phyloP scores from a whole-genome alignment of 2,113 vertebrate genomes.

The Psilopogon haemacephalus region DNA sequence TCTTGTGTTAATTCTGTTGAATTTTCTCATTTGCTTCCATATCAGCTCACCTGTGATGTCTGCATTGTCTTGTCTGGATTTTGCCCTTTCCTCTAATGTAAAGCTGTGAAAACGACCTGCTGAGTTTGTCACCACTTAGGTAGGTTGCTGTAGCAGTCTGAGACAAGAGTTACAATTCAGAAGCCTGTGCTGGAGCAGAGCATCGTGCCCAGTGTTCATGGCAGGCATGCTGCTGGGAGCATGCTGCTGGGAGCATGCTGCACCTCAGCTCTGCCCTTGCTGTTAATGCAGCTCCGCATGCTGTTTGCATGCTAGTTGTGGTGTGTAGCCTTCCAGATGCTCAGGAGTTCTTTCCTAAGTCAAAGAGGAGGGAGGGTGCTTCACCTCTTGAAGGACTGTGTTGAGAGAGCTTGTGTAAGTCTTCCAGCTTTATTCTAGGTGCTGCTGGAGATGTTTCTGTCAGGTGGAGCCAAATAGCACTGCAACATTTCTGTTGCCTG shows the following conservation, averaged over 20 bases:
- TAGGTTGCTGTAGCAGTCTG: background rate
- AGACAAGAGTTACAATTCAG: background rate
- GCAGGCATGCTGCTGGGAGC: background rate
- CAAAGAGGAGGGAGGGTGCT: background rate
- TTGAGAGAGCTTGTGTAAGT: background rate
- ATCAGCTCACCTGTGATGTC: background rate
- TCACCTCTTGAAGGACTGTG: background rate
- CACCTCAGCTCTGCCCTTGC: background rate
- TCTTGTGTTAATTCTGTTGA: background rate
- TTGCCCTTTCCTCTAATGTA: background rate
- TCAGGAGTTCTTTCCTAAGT: background rate
- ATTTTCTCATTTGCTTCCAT: background rate
- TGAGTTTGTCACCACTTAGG: background rate
- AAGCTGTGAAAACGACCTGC: background rate
- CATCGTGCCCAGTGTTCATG: background rate
- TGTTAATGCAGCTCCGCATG: background rate
- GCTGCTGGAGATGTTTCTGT: background rate
- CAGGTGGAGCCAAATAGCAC: background rate
- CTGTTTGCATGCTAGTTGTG: background rate
- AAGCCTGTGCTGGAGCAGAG: background rate
- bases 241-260: background rate
- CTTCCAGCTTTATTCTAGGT: background rate
- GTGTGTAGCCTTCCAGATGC: background rate
- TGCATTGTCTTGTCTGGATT: background rate
- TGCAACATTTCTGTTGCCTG: background rate